Base-by-base conservation (phyloP, 2,888 invertebrate species). In the Cheilosia grossa region DNA sequence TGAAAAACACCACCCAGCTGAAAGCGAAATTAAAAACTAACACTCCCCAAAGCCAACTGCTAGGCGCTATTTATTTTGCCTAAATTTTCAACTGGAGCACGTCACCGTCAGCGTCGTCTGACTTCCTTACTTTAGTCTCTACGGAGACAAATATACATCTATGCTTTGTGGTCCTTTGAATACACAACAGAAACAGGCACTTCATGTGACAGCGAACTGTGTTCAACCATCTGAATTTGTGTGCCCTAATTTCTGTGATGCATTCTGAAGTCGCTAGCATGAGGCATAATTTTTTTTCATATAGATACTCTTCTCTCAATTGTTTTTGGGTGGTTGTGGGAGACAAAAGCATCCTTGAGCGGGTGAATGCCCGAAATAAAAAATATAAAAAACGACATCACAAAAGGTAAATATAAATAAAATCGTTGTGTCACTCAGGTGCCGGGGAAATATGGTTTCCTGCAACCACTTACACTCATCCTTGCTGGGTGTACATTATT, bases 241-340 rank as follows among this genome's bases (percentile, higher is more conserved):
- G 47, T 56, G 85, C 75, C 75, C 85, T 75, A 72, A 80, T 81
- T 85, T 74, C 40, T 54, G 19, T 61, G 75, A 59, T 67, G 49
- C 49, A 56, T 66, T 64, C 63, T 63, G 37, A 37, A 63, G 42
- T 53, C 63, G 51, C 56, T 47, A 27, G 54, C 13, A 19, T 13
- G 37, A 63, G 61, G 21, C 27, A 44, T 33, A 59, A 59, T 59
- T 75, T 30, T 42, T 27, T 56, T 21, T 1, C 40, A 21, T 9
- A 30, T 15, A 10, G 42, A n/a, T 61, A 51, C 51, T 37, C 13
- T 13, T 37, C 49, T 44, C 7, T 17, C 44, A 59, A 61, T 51
- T 72, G 72, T 63, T 54, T 54, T 53, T n/a, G 13, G 53, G 7
- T 27, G 27, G 42, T 21, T 44, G 40, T 27, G 1, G 44, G 42